Percentiles rank a stretch among this genome's conserved stretches.
Conservation (phyloP, 2,888 invertebrate species). For the Meloe dianella region DNA sequence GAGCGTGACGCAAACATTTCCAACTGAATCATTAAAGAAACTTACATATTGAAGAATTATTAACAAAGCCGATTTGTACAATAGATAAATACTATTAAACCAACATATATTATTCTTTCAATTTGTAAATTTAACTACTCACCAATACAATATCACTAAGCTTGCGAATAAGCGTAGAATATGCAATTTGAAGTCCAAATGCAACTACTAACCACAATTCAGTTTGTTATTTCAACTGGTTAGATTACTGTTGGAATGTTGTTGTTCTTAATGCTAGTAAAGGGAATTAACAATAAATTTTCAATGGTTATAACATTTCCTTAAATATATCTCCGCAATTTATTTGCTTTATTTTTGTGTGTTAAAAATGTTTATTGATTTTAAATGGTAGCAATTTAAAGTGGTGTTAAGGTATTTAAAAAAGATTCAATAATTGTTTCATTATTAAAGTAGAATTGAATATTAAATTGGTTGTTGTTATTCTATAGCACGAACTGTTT, state of each 20-base stretch:
- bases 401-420: background rate
- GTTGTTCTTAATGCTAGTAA: background rate
- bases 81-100: background rate
- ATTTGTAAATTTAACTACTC: background rate
- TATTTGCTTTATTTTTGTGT: background rate
- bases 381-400: background rate
- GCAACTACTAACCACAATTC: slow-evolving; percentile 4
- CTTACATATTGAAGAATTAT: no score
- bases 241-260: slow-evolving; percentile 6
- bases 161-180: background rate
- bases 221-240: slow-evolving; percentile 8
- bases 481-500: slow-evolving; percentile 43
- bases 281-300: slow-evolving; percentile 1
- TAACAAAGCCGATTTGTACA: no score
- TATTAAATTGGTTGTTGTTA: slow-evolving; percentile 43
- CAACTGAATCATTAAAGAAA: background rate
- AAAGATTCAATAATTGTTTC: slow-evolving; percentile 29
- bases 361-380: background rate
- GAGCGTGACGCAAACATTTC: background rate
- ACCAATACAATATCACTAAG: background rate
- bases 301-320: background rate
- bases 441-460: slow-evolving; percentile 32
- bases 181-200: background rate
- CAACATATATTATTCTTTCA: background rate
- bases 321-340: background rate